phyloP scores from a whole-genome alignment of 2,113 vertebrate genomes.

The Xiphophorus maculatus region DNA sequence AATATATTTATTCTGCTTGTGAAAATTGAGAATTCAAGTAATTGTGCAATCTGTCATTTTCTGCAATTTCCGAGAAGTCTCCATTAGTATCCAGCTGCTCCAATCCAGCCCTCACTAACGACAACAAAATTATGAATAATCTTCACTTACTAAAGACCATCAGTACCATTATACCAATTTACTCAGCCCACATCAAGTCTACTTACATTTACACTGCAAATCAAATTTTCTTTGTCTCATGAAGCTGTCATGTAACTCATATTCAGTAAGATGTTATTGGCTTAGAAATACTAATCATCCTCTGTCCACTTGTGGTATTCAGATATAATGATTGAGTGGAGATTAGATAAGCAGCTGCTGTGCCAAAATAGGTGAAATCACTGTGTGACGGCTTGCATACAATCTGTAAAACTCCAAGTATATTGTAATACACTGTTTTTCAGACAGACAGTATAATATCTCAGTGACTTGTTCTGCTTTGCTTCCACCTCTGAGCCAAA shows the following conservation, averaged over 20 bases:
- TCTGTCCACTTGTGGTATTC: background rate
- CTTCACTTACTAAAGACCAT: slow-evolving; percentile 29
- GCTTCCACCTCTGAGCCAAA: too few relatives aligned
- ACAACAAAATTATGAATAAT: slow-evolving; percentile 24
- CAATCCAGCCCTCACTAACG: slow-evolving; percentile 13
- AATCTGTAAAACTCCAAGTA: slow-evolving; percentile 29
- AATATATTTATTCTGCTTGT: slow-evolving; percentile 9
- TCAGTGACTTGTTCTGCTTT: background rate
- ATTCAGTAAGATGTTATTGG: background rate
- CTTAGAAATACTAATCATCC: slow-evolving; percentile 16
- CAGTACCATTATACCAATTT: slow-evolving; percentile 16
- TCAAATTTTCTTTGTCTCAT: background rate
- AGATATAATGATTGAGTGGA: slow-evolving; percentile 20
- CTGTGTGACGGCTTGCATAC: slow-evolving; percentile 47
- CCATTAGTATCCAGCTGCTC: slow-evolving; percentile 35
- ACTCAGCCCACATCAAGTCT: background rate
- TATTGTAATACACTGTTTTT: slow-evolving; percentile 16
- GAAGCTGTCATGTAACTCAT: background rate
- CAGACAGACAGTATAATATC: slow-evolving; percentile 24
- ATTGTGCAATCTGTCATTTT: slow-evolving; percentile 24
- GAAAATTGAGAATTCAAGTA: slow-evolving; percentile 35
- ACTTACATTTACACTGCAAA: too few relatives aligned
- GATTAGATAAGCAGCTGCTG: slow-evolving; percentile 24
- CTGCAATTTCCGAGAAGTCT: slow-evolving; percentile 14
- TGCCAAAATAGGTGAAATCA: slow-evolving; percentile 59